These are phyloP conservation scores for Cyclargus thomasi DNA, from an alignment of 1,140 invertebrate species.

Conservation along the genomic window DNA sequence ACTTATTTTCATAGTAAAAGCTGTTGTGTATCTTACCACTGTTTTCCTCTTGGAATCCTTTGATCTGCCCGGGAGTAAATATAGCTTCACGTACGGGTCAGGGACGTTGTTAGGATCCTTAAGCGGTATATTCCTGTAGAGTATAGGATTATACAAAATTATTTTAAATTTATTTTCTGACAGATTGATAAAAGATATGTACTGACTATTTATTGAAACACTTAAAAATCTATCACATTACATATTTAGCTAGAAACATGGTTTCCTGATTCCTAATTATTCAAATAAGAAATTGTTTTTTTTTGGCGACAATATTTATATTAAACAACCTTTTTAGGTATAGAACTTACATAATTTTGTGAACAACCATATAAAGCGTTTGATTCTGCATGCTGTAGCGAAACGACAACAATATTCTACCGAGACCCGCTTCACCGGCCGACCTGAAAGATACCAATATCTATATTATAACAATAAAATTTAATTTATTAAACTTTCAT, in stretches of 20 bases:
- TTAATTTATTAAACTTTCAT: too few relatives aligned
- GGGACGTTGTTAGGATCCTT: slow-evolving; percentile 92
- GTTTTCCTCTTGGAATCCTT: slow-evolving; percentile 95
- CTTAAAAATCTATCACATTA: too few relatives aligned
- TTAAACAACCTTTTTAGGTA: slow-evolving; percentile 12
- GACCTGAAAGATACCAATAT: slow-evolving; percentile 53
- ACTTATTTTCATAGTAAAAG: too few relatives aligned
- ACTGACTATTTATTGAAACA: too few relatives aligned
- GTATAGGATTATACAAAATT: too few relatives aligned
- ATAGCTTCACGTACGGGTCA: slow-evolving; percentile 96
- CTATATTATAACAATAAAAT: too few relatives aligned
- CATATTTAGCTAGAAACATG: too few relatives aligned
- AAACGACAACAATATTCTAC: slow-evolving; percentile 90
- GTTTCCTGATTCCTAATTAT: too few relatives aligned
- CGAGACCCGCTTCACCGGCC: slow-evolving; percentile 81
- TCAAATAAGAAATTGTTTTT: too few relatives aligned
- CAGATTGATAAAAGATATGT: too few relatives aligned
- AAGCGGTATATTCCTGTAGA: slow-evolving; percentile 85
- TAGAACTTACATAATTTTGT: slow-evolving; percentile 90
- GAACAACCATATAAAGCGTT: slow-evolving; percentile 87
- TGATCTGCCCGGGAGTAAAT: slow-evolving; percentile 90
- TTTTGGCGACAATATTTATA: too few relatives aligned
- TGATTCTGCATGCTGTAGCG: slow-evolving; percentile 89
- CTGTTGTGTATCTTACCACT: slow-evolving; percentile 68
- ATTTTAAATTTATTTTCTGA: too few relatives aligned